These are phyloP conservation scores for Linurgus olivaceus DNA, from an alignment of 2,797 vertebrate genomes.

Conservation along the genomic window DNA sequence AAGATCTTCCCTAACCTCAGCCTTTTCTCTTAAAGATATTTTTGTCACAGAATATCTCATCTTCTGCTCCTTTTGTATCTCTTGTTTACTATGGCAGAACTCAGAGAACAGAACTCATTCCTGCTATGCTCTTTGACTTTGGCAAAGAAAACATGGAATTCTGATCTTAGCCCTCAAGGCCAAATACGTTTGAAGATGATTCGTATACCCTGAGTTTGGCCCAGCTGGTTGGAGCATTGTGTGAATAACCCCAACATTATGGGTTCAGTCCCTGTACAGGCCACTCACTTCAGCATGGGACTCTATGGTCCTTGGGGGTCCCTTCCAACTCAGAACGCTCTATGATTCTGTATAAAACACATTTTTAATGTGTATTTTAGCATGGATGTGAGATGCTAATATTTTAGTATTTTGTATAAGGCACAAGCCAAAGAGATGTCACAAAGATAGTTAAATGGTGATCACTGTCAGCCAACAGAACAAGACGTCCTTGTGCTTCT, in stretches of 20 bases:
- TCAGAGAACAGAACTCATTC: not conserved
- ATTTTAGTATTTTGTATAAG: not conserved
- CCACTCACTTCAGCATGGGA: too few relatives aligned
- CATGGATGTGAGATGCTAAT: not conserved
- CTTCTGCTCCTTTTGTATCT: not conserved
- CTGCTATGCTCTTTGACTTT: not conserved
- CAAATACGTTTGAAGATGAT: not conserved
- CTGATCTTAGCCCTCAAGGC: not conserved
- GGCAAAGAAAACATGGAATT: not conserved
- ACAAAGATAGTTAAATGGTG: not conserved
- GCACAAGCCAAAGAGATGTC: not conserved
- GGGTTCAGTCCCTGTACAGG: not conserved
- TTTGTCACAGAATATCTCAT: not conserved
- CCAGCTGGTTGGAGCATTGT: not conserved
- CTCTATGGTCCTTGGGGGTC: not conserved
- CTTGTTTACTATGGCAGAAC: not conserved
- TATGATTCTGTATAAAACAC: not conserved
- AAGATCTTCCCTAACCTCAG: not conserved
- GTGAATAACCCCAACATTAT: not conserved
- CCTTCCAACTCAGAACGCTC: not conserved
- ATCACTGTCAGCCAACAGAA: not conserved
- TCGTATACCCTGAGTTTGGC: not conserved
- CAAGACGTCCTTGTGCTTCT: not conserved
- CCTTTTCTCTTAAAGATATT: not conserved
- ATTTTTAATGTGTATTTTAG: not conserved